Base-by-base conservation (phyloP, 2,797 vertebrate species). In the Melopsittacus undulatus region DNA sequence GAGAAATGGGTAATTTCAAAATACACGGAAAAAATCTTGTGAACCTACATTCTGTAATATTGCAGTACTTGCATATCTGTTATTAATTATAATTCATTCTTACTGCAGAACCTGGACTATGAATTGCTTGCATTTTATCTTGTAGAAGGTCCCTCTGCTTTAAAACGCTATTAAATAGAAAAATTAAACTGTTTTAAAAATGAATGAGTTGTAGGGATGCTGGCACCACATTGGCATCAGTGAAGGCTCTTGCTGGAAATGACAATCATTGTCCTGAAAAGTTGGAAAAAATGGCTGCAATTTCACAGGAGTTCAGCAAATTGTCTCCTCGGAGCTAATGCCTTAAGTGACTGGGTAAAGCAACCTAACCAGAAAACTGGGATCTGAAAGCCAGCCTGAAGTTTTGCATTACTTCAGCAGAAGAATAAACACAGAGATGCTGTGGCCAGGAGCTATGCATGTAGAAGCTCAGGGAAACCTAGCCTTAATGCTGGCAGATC, bases 1-100 rank as follows among this genome's bases (percentile, higher is more conserved):
- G 73, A 94, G 73, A 95, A 97, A 96, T n/a, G 32, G 67, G 62
- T 81, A 29, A 5, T 77, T 96, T 96, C 92, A 92, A 92, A 92
- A 90, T 64, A 74, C 13, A 42, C n/a, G 57, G 49, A 82, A 84
- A 87, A 86, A 80, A 69, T 42, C 52, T 69, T 70, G 63, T 87
- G 51, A 82, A 45, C 78, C 83, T 86, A 74, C 67, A 12, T 38
- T 77, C 57, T 83, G 46, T 26, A 73, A 89, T 92, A 78, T 56
- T 88, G 62, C 85, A 93, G 19, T 38, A 67, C 18, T 74, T 5
- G 5, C 11, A 13, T 66, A 80, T 72, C 40, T 88, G 61, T 90
- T 89, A 87, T 94, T 92, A 84, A 87, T 95, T 91, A 85, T 90
- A 75, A 94, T 95, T 96, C 94, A 80, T 54, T 73, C 51, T 79